phyloP scores from a whole-genome alignment of 2,888 invertebrate genomes.

The Crepidodera aurea region DNA sequence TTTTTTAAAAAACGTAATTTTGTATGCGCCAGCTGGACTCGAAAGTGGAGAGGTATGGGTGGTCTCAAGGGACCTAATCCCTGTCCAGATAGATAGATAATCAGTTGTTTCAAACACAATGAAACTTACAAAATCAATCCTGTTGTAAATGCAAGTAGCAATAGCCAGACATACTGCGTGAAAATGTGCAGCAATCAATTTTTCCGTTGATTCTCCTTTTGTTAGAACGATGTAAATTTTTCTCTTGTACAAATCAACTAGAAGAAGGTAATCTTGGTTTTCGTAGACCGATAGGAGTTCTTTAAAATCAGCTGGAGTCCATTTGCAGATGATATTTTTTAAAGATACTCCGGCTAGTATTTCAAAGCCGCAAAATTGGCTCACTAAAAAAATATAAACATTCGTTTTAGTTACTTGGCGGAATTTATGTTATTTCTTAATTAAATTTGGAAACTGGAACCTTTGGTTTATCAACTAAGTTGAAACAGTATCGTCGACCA shows the following conservation, averaged over 20 bases:
- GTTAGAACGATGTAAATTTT: conserved; percentile 68
- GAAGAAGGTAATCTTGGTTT: conserved; percentile 65
- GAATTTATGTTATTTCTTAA: no score
- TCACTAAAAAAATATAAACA: conserved; percentile 63
- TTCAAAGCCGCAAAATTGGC: conserved; percentile 68
- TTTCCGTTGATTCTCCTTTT: conserved; percentile 62
- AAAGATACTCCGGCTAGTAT: conserved; percentile 70
- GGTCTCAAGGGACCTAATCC: no score
- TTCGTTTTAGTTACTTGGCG: no score
- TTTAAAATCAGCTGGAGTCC: conserved; percentile 56
- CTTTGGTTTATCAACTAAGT: no score
- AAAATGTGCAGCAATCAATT: conserved; percentile 74
- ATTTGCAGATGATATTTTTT: conserved; percentile 45
- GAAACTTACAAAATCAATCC: conserved; percentile 52
- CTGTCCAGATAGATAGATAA: no score
- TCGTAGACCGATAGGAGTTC: conserved; percentile 62
- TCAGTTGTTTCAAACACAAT: no score
- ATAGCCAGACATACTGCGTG: conserved; percentile 70
- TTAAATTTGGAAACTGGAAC: no score
- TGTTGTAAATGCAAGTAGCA: conserved; percentile 56
- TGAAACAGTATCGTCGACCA: no score
- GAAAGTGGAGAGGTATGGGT: no score
- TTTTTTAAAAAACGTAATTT: no score
- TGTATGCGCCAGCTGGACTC: no score
- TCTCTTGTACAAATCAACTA: conserved; percentile 62